Evolutionary conservation across 2,888 invertebrate genomes (phyloP).

Genomic region (Lasioglossum calceatum): DNA sequence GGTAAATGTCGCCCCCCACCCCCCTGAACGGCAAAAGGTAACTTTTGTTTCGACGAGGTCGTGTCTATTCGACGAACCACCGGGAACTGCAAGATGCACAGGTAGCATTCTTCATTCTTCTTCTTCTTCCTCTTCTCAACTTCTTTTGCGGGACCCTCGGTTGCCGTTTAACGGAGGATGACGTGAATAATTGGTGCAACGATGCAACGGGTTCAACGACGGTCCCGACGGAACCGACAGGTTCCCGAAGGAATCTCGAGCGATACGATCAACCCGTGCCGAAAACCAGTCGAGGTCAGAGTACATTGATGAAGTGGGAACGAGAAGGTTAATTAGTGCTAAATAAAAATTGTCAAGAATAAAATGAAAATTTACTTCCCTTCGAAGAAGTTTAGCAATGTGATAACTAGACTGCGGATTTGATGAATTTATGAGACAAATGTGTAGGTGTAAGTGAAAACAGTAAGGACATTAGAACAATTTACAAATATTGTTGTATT

Average conservation of each 20-base stretch:
- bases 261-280: background rate
- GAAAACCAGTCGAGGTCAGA: background rate
- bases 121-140: background rate
- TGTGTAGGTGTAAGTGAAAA: no score
- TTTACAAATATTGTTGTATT: no score
- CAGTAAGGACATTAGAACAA: no score
- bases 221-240: background rate
- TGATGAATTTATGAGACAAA: no score
- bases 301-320: background rate
- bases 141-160: background rate
- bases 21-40: conserved; percentile 66
- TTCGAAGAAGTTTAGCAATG: no score
- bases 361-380: no score
- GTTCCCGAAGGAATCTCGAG: background rate
- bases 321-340: no score
- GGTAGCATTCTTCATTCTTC: background rate
- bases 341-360: no score
- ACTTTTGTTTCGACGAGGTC: conserved; percentile 77
- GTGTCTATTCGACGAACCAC: conserved; percentile 58
- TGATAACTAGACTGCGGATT: no score
- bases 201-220: background rate
- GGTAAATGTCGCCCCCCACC: background rate
- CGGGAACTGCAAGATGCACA: conserved; percentile 29
- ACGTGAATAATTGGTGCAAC: conserved; percentile 4
- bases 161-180: background rate